Evolutionary conservation across 2,797 vertebrate species (phyloP), one percentile per base, ranked within the genome.

Genomic region (Gallinago nigripennis): DNA sequence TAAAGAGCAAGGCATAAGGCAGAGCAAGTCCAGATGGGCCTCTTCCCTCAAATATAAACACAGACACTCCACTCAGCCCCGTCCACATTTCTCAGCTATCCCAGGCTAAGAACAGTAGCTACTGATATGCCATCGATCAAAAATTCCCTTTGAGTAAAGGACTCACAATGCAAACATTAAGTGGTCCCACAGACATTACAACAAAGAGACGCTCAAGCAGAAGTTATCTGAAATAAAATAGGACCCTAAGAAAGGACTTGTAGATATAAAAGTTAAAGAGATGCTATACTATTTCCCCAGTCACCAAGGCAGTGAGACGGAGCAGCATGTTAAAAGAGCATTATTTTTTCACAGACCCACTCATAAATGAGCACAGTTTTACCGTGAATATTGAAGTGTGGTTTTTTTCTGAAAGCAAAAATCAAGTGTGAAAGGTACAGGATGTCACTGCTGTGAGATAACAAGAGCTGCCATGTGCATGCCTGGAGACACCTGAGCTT

Each of bases 401-500:
- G n/a, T 24, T 66, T 57, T 39, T 66, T 35, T 1, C 69, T 80
- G 53, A 86, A 60, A 82, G 82, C 10, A 37, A 94, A 94, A 88
- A 68, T 46, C 71, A 77, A 82, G 53, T 65, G 71, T 27, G 57
- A 93, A 94, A 81, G 71, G 75, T 75, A 78, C 53, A 78, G 75
- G 71, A 90, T 77, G 68, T 35, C 92, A 68, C 37, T 65, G 68
- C 88, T 87, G 75, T 46, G 88, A 87, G 71, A 12, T 58, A 94
- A 77, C 78, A 61, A 81, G 64, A 68, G 53, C 78, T 87, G 83
- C 93, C 68, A 65, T 15, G 83, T 81, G 82, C 39, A 20, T 19
- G 83, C 92, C 83, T 82, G 83, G 53, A 83, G 86, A 93, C 71
- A 79, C 88, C 90, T 85, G 96, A 90, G 94, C 82, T 92, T 88